Evolutionary conservation across 2,113 vertebrate species (phyloP).

Genomic region (Crotalus viridis): DNA sequence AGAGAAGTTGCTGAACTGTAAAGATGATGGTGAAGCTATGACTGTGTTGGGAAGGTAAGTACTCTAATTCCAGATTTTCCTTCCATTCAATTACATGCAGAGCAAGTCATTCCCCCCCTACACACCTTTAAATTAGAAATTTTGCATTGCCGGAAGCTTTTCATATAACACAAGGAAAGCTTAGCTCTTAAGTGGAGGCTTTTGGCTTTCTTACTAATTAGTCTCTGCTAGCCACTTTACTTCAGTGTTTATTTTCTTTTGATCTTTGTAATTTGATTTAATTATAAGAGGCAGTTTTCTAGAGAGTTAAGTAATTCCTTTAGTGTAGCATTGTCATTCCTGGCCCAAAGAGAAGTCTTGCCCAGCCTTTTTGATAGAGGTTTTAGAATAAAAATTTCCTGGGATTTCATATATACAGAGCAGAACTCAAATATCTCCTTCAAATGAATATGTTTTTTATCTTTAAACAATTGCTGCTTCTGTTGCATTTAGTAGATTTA

Average conservation of each 20-base stretch:
- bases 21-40: slow-evolving; percentile 99
- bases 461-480: not conserved
- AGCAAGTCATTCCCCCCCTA: not conserved
- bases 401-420: not conserved
- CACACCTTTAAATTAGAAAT: not conserved
- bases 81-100: not conserved
- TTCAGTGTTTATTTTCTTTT: not conserved
- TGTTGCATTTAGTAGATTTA: not conserved
- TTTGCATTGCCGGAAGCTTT: not conserved
- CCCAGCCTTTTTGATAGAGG: not conserved
- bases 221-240: not conserved
- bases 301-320: not conserved
- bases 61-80: not conserved
- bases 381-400: not conserved
- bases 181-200: not conserved
- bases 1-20: slow-evolving; percentile 90
- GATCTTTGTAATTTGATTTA: not conserved
- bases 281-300: not conserved
- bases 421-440: not conserved
- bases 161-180: not conserved
- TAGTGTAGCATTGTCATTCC: not conserved
- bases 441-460: not conserved
- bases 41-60: slow-evolving; percentile 92
- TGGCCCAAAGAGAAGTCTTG: not conserved
- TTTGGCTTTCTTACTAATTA: not conserved